Evolutionary conservation across 2,113 vertebrate genomes (phyloP).

Genomic region (Rhinogobius similis): DNA sequence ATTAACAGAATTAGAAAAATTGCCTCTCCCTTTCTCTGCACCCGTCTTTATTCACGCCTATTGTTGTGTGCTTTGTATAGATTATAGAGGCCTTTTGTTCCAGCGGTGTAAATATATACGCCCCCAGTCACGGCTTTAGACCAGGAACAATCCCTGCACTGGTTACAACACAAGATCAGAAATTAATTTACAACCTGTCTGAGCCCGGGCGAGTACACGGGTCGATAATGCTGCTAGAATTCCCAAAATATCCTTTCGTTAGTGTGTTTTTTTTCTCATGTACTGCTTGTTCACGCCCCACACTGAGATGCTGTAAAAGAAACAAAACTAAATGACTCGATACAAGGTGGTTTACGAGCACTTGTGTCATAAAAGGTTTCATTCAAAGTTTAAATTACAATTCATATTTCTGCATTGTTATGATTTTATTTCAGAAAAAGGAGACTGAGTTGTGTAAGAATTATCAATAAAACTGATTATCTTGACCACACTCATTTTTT

Average conservation of each 20-base stretch:
- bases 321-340: conserved; percentile 28
- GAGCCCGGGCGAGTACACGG: conserved; percentile 12
- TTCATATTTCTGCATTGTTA: too few relatives aligned
- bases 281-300: conserved; percentile 17
- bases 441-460: too few relatives aligned
- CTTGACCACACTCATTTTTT: too few relatives aligned
- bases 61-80: conserved; percentile 91
- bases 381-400: too few relatives aligned
- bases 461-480: too few relatives aligned
- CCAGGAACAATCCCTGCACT: conserved; percentile 72
- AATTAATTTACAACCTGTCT: conserved; percentile 79
- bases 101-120: conserved; percentile 87
- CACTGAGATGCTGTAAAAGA: conserved; percentile 52
- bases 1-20: conserved; percentile 97
- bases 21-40: conserved; percentile 85
- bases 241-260: conserved; percentile 3
- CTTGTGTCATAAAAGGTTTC: background rate
- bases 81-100: conserved; percentile 91
- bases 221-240: background rate
- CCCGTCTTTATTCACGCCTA: conserved; percentile 90
- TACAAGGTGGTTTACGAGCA: background rate
- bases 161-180: conserved; percentile 63
- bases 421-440: too few relatives aligned
- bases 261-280: conserved; percentile 8
- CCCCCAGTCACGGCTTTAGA: conserved; percentile 86